Conservation (phyloP, 2,888 invertebrate species). For the Anticlea derivata region DNA sequence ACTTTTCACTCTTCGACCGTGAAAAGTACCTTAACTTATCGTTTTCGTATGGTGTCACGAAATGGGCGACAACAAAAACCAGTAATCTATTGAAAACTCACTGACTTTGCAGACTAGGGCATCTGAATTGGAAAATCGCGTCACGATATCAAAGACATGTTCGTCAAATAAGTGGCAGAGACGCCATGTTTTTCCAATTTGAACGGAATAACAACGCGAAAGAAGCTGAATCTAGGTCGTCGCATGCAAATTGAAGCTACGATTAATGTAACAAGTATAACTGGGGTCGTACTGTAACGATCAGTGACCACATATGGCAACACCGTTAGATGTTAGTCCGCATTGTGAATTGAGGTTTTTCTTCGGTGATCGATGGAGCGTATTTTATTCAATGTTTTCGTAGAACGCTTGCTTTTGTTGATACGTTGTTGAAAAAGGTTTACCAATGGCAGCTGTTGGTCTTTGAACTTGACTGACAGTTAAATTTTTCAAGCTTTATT, state of each 20-base stretch:
- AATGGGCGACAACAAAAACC: no score
- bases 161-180: no score
- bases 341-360: constrained; percentile 19
- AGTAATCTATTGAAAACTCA: no score
- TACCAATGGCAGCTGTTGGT: not conserved
- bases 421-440: not conserved
- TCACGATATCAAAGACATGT: no score
- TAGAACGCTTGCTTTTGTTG: no score
- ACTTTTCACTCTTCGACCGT: no score
- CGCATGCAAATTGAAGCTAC: constrained; percentile 26
- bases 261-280: constrained; percentile 31
- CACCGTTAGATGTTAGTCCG: constrained; percentile 28
- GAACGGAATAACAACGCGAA: not conserved
- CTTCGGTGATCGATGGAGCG: constrained; percentile 24
- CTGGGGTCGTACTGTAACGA: constrained; percentile 35
- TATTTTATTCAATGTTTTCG: constrained; percentile 23
- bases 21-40: no score
- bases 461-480: not conserved
- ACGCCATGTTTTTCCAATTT: no score
- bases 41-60: no score
- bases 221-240: constrained; percentile 24
- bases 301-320: constrained; percentile 33
- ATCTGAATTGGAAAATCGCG: no score
- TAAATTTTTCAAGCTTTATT: not conserved
- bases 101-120: no score